A percentile compares a stretch with the other conserved stretches of the same genome.
phyloP scores from a whole-genome alignment of 1,140 invertebrate genomes.

The Caenorhabditis inopinata region DNA sequence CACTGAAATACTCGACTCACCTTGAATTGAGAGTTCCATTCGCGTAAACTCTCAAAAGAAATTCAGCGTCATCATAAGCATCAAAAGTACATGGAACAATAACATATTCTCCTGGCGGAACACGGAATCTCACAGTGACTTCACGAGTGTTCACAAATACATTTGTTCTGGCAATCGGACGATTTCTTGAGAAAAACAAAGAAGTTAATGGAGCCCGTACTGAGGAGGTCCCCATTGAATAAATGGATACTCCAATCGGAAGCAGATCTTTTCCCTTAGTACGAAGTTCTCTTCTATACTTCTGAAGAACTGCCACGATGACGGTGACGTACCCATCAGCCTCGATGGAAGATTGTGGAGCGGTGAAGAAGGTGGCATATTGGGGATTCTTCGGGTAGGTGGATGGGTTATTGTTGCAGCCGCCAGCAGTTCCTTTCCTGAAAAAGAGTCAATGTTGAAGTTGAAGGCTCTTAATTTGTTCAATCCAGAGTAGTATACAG shows the following conservation, averaged over 20 bases:
- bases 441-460: slow-evolving; percentile 80
- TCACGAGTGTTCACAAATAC: slow-evolving; percentile 92
- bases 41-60: slow-evolving; percentile 72
- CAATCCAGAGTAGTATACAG: too few species aligned
- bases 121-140: slow-evolving; percentile 78
- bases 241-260: background rate
- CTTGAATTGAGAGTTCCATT: slow-evolving; percentile 51
- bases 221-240: background rate
- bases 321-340: slow-evolving; percentile 77
- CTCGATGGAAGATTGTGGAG: slow-evolving; percentile 73
- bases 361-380: slow-evolving; percentile 83
- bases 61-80: slow-evolving; percentile 71
- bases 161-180: background rate
- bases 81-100: slow-evolving; percentile 73
- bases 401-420: slow-evolving; percentile 87
- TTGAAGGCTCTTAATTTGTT: background rate
- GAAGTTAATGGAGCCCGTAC: background rate
- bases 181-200: background rate
- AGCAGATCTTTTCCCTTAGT: background rate
- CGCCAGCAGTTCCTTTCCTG: slow-evolving; percentile 83
- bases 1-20: too few species aligned
- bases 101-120: slow-evolving; percentile 72
- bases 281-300: slow-evolving; percentile 73
- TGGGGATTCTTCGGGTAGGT: slow-evolving; percentile 79
- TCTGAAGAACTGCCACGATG: slow-evolving; percentile 83